These are phyloP conservation scores for Acrobeloides nanus DNA, from an alignment of 2,888 invertebrate species.

Conservation along the genomic window DNA sequence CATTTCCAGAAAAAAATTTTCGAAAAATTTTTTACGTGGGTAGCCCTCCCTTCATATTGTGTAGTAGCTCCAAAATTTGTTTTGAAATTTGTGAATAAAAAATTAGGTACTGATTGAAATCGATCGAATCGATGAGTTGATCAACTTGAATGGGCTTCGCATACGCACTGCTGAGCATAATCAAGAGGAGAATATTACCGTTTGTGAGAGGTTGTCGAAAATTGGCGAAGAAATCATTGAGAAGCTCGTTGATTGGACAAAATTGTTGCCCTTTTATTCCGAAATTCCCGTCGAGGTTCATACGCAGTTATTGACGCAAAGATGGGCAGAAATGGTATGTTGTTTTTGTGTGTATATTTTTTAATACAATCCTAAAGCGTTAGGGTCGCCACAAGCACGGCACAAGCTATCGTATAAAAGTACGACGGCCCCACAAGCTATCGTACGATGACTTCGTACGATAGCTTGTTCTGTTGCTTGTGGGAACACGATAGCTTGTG, in stretches of 20 bases:
- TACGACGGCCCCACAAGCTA: too few relatives aligned
- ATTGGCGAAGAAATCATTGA: conserved; percentile 85
- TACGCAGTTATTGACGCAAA: conserved; percentile 86
- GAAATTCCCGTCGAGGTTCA: conserved; percentile 89
- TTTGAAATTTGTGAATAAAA: conserved; percentile 5
- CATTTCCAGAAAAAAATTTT: too few relatives aligned
- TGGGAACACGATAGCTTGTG: too few relatives aligned
- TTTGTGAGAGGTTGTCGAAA: conserved; percentile 38
- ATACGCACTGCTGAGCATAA: conserved; percentile 69
- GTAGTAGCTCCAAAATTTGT: too few relatives aligned
- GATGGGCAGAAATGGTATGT: conserved; percentile 65
- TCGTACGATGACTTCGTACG: too few relatives aligned
- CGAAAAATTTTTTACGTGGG: too few relatives aligned
- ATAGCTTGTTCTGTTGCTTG: too few relatives aligned
- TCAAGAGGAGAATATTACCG: conserved; percentile 74
- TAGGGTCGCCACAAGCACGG: too few relatives aligned
- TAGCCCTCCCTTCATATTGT: too few relatives aligned
- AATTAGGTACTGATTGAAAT: conserved; percentile 73
- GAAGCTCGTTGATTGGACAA: conserved; percentile 97
- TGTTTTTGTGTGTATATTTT: neutral
- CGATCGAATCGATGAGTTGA: conserved; percentile 91
- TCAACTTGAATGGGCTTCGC: conserved; percentile 65
- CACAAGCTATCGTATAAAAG: too few relatives aligned
- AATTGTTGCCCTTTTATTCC: conserved; percentile 89
- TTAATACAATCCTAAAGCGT: neutral